These are phyloP conservation scores for Cetonia aurata DNA, from an alignment of 2,888 invertebrate genomes.

Conservation along the genomic window DNA sequence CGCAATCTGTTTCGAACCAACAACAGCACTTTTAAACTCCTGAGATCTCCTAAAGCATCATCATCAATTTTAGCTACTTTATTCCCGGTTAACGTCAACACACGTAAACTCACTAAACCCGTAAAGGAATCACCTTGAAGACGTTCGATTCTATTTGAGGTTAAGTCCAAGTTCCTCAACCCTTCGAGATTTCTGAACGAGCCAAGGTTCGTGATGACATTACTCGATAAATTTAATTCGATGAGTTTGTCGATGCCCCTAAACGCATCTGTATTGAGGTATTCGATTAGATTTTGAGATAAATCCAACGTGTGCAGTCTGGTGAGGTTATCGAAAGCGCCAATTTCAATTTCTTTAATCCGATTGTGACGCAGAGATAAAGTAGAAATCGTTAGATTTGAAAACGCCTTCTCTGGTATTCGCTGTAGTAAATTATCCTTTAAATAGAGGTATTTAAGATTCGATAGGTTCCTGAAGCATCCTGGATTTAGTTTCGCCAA, in stretches of 20 bases:
- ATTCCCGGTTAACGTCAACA: not conserved
- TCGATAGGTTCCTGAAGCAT: constrained; percentile 21
- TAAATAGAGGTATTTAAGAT: constrained; percentile 7
- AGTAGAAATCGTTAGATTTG: not conserved
- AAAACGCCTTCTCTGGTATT: constrained; percentile 10
- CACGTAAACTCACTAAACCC: not conserved
- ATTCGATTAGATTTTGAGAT: constrained; percentile 17
- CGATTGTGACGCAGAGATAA: not conserved
- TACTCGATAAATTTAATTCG: constrained; percentile 4
- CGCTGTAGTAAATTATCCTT: not conserved
- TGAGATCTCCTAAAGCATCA: not conserved
- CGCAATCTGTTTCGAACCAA: not conserved
- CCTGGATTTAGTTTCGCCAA: not conserved
- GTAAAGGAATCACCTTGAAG: not conserved
- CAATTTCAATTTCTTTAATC: constrained; percentile 18
- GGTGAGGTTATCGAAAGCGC: constrained; percentile 14
- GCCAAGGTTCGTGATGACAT: not conserved
- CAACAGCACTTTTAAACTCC: not conserved
- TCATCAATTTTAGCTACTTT: not conserved
- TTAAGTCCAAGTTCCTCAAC: constrained; percentile 11
- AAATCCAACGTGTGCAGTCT: constrained; percentile 21
- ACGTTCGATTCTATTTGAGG: not conserved
- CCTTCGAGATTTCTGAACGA: constrained; percentile 6
- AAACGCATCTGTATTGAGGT: constrained; percentile 13
- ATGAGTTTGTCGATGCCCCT: not conserved